Evolutionary conservation across 2,888 invertebrate genomes (phyloP).

Genomic region (Agrotis segetum): DNA sequence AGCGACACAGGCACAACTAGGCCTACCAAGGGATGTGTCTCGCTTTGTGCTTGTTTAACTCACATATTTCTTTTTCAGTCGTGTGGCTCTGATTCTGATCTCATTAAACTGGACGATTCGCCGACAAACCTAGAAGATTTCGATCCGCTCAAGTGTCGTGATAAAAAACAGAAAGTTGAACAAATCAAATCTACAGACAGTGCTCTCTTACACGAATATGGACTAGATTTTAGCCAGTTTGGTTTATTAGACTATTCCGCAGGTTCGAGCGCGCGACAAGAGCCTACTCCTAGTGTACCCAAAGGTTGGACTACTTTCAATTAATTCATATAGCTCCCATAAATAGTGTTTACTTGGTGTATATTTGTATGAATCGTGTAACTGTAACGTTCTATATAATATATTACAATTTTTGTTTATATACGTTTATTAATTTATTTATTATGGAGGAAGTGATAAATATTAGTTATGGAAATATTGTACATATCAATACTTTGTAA

Average conservation of each 20-base stretch:
- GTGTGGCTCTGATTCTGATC: conserved; percentile 85
- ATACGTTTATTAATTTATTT: conserved; percentile 76
- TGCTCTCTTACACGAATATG: conserved; percentile 94
- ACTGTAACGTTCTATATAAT: conserved; percentile 51
- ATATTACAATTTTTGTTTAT: conserved; percentile 68
- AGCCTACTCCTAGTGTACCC: conserved; percentile 75
- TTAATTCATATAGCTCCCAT: conserved; percentile 66
- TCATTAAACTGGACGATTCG: conserved; percentile 87
- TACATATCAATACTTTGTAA: conserved; percentile 83
- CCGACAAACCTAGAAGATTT: conserved; percentile 86
- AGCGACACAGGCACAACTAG: conserved; percentile 34
- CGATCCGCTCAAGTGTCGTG: conserved; percentile 84
- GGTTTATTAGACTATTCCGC: conserved; percentile 86
- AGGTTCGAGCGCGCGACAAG: conserved; percentile 73
- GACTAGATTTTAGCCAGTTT: conserved; percentile 92
- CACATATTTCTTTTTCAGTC: conserved; percentile 85
- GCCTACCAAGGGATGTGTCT: conserved; percentile 45
- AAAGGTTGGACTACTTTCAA: conserved; percentile 88
- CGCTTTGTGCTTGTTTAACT: conserved; percentile 74
- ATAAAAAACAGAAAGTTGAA: conserved; percentile 79
- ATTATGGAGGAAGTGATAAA: conserved; percentile 61
- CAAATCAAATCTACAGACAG: conserved; percentile 90
- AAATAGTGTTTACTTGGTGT: conserved; percentile 56
- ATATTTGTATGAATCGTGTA: conserved; percentile 69
- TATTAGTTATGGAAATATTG: conserved; percentile 71